Base-by-base conservation (phyloP, 2,888 invertebrate genomes). In the Caenorhabditis angaria region DNA sequence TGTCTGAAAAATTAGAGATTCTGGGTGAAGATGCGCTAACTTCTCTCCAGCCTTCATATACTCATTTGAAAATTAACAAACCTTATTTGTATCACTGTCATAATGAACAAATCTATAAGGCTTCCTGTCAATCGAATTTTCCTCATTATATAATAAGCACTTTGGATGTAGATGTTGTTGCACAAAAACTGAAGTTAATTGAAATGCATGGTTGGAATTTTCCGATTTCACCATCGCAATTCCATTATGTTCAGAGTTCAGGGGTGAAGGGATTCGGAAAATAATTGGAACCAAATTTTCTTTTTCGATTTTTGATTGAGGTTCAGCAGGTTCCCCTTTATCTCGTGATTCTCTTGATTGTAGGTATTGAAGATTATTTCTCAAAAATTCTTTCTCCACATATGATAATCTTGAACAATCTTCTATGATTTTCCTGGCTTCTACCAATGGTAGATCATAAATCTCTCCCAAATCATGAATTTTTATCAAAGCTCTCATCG, bases 401-500 rank as follows among this genome's bases (percentile, higher is more conserved):
- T 6, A 12, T 14, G 41, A 12, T 18, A 58, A 20, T 22, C 32
- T 48, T n/a, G 47, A 6, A 32, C 8, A 54, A n/a, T 12, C 28
- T 48, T 25, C 25, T 27, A 32, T 51, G 29, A 51, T 18, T 14
- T 41, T 14, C 2, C 6, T 10, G 3, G 41, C 41, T 41, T 6
- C 14, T 5, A 58, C 60, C 55, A 64, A 24, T 20, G 55, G 54
- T n/a, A 22, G 14, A 4, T 51, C 47, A 22, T 22, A 50, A 18
- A 27, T 64, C 63, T n/a, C 3, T 10, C 29, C 10, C 12, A 20
- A 25, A 63, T 63, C 47, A 29, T 63, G 48, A 63, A 63, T 50
- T 51, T 48, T 48, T 25, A 48, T 5, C 50, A 22, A 8, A 57
- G 18, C 10, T 54, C 59, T n/a, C 25, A 48, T 55, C 58, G 55